Evolutionary conservation across 2,113 vertebrate genomes (phyloP).

Genomic region (Crotalus horridus): DNA sequence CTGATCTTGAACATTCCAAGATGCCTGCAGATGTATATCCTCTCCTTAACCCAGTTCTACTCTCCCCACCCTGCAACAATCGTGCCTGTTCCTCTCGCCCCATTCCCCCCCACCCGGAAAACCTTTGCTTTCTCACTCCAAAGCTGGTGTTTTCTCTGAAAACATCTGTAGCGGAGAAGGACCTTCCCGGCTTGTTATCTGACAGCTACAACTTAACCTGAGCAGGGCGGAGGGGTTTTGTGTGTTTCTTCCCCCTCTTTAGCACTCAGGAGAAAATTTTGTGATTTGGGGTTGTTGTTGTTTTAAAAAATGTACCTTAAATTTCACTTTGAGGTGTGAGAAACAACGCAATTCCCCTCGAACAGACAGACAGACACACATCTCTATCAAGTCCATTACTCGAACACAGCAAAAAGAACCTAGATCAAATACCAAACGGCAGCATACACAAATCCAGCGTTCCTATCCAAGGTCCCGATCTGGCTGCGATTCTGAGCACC

Average conservation of each 20-base stretch:
- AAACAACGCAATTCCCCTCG: not conserved
- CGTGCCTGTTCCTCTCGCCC: not conserved
- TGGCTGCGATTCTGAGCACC: not conserved
- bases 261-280: not conserved
- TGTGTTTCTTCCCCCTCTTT: not conserved
- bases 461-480: not conserved
- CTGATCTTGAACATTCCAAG: not conserved
- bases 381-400: not conserved
- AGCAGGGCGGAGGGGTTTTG: not conserved
- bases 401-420: not conserved
- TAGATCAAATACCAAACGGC: not conserved
- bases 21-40: not conserved
- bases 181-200: not conserved
- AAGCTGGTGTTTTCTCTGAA: slow-evolving; percentile 5
- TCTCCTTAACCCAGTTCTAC: not conserved
- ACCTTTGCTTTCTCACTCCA: not conserved
- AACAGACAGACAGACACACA: not conserved
- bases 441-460: not conserved
- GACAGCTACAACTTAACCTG: slow-evolving; percentile 1
- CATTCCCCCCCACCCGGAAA: not conserved
- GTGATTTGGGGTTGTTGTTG: too few relatives aligned
- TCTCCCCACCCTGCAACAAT: slow-evolving; percentile 12
- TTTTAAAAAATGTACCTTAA: not conserved
- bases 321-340: not conserved
- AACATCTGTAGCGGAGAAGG: not conserved